Conservation (phyloP, 2,797 vertebrate species). For the Thunnus albacares region DNA sequence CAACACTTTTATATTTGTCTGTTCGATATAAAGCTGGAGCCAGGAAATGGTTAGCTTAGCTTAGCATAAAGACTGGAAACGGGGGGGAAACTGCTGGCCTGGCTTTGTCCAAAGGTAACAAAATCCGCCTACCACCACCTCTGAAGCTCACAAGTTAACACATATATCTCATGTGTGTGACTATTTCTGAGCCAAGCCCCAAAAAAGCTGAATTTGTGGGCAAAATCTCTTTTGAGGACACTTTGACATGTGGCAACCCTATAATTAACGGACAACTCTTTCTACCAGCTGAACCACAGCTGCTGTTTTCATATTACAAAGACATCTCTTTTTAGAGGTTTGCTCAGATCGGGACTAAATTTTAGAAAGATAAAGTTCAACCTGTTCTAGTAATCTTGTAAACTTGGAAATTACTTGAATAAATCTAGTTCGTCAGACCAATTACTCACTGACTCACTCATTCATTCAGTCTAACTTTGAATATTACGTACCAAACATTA, state of each 20-base stretch:
- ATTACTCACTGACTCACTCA: neutral
- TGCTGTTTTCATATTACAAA: neutral
- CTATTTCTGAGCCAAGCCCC: too few species aligned
- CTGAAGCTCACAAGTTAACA: neutral
- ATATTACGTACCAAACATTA: slow-evolving; percentile 8
- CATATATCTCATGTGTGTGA: too few species aligned
- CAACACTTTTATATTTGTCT: neutral
- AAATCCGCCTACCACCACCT: neutral
- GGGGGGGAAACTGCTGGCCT: neutral
- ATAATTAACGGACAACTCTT: too few species aligned
- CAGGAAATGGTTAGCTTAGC: neutral
- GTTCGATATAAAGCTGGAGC: neutral
- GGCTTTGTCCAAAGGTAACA: slow-evolving; percentile 1
- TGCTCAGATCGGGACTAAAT: neutral
- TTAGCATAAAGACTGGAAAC: neutral
- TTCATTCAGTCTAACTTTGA: neutral
- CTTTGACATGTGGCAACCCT: too few species aligned
- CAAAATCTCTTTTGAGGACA: too few species aligned
- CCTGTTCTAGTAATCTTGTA: neutral
- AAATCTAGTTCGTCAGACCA: neutral
- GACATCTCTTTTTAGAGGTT: neutral
- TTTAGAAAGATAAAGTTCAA: neutral
- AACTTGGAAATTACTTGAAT: neutral
- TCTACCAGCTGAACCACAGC: too few species aligned
- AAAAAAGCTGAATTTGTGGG: too few species aligned